A percentile compares a stretch with the other conserved stretches of the same genome.
Conservation (phyloP, 64 coral and sea anemone genomes). For the Dendrophyllia cribrosa region DNA sequence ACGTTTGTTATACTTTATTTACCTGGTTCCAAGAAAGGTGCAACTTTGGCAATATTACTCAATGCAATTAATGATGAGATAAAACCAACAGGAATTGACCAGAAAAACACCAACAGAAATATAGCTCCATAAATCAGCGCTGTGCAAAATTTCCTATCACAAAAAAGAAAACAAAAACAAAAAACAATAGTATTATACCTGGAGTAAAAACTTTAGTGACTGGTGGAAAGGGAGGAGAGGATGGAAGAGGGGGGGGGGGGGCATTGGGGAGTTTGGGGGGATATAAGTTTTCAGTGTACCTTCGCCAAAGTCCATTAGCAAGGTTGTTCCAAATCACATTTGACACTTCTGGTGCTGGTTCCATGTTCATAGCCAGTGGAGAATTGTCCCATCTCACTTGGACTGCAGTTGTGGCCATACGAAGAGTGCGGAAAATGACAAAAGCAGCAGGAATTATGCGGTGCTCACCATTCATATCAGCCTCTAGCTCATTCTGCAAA, state of each 20-base stretch:
- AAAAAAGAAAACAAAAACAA: background rate
- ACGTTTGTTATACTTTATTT: background rate
- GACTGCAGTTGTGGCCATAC: constrained; percentile 41
- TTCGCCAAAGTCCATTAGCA: constrained; percentile 4
- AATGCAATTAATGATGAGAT: constrained; percentile 56
- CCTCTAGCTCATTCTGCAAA: constrained; percentile 10
- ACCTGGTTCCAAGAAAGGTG: constrained; percentile 54
- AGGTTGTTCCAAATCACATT: constrained; percentile 69
- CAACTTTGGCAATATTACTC: constrained; percentile 35
- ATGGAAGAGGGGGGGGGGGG: background rate
- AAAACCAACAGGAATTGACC: constrained; percentile 45
- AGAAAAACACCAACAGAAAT: constrained; percentile 61
- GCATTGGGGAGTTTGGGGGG: too few species aligned
- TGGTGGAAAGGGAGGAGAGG: background rate
- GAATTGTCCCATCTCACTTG: constrained; percentile 54
- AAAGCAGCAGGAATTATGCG: constrained; percentile 26
- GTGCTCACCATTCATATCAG: constrained; percentile 52
- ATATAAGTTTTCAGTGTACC: background rate
- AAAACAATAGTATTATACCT: too few species aligned
- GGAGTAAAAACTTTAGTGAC: too few species aligned
- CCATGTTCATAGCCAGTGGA: constrained; percentile 16
- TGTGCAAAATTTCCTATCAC: constrained; percentile 32
- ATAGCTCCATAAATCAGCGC: constrained; percentile 28
- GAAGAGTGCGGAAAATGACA: constrained; percentile 54
- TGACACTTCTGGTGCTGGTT: constrained; percentile 44